Conservation (phyloP, 37 sponge, comb jelly and placozoan species). For the Geodia barretti region DNA sequence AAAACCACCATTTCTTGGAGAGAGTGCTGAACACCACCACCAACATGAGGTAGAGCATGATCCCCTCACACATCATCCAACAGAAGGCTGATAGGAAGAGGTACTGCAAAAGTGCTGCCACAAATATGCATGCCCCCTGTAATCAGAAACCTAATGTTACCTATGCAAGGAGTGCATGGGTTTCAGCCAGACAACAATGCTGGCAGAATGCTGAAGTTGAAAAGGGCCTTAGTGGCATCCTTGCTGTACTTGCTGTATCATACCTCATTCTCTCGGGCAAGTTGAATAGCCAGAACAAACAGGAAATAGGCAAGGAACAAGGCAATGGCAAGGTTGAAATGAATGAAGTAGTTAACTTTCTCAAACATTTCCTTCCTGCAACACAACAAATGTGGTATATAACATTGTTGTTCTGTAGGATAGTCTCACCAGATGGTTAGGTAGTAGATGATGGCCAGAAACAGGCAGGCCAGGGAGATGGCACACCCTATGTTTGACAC, state of each 20-base stretch:
- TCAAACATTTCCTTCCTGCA: neutral
- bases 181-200: conserved; percentile 6
- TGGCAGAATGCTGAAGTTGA: conserved; percentile 15
- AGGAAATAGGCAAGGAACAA: neutral
- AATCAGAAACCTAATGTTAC: too few relatives aligned
- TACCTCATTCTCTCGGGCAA: neutral
- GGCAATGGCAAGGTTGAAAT: conserved; percentile 14
- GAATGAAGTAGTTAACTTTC: conserved; percentile 5
- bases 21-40: conserved; percentile 22
- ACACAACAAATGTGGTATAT: neutral
- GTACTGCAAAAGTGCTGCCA: conserved; percentile 35
- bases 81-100: conserved; percentile 31
- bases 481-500: conserved; percentile 23
- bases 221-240: too few relatives aligned
- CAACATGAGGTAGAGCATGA: conserved; percentile 47
- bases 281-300: conserved; percentile 8
- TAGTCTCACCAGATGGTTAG: neutral
- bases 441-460: conserved; percentile 2
- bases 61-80: conserved; percentile 47
- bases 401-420: neutral
- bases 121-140: conserved; percentile 10
- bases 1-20: conserved; percentile 37
- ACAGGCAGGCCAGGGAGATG: conserved; percentile 12
- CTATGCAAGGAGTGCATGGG: conserved; percentile 2
- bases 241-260: too few relatives aligned